These are phyloP conservation scores for Drosophila sucinea DNA, from an alignment of 1,140 invertebrate genomes.

Conservation along the genomic window DNA sequence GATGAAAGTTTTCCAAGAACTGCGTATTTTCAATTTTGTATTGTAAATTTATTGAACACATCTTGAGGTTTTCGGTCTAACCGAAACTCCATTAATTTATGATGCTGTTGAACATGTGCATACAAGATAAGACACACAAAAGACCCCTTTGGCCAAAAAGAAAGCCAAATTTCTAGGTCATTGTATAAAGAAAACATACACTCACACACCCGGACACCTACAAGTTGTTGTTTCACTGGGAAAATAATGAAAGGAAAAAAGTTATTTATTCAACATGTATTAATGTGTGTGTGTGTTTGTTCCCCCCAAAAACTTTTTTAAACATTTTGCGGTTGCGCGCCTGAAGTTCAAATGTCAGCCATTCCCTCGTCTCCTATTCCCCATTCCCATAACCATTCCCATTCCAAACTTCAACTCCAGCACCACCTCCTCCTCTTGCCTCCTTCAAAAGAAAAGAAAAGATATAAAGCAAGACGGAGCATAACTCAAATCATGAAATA, in stretches of 20 bases:
- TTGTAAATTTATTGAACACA: slow-evolving; percentile 12
- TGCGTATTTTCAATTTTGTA: background rate
- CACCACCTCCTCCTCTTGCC: background rate
- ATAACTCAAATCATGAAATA: slow-evolving; percentile 67
- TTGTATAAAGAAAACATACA: slow-evolving; percentile 53
- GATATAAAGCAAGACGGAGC: slow-evolving; percentile 32
- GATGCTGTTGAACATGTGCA: slow-evolving; percentile 45
- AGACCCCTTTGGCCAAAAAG: slow-evolving; percentile 43
- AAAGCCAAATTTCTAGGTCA: slow-evolving; percentile 75
- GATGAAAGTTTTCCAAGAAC: background rate
- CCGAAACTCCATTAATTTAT: slow-evolving; percentile 50
- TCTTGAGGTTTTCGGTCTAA: slow-evolving; percentile 15
- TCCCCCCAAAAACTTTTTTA: slow-evolving; percentile 13
- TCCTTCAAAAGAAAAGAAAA: slow-evolving; percentile 9
- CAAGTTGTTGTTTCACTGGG: slow-evolving; percentile 33
- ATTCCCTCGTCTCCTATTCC: slow-evolving; percentile 8
- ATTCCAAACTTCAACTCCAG: background rate
- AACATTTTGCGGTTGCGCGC: slow-evolving; percentile 61
- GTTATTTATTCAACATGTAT: slow-evolving; percentile 67
- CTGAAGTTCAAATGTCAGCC: slow-evolving; percentile 72
- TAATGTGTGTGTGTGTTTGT: background rate
- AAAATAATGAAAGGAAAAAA: slow-evolving; percentile 41
- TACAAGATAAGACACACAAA: slow-evolving; percentile 46
- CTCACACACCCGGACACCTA: slow-evolving; percentile 26
- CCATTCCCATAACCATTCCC: no score